Conservation (phyloP, 2,888 invertebrate genomes). For the Trachelus troglodyta region DNA sequence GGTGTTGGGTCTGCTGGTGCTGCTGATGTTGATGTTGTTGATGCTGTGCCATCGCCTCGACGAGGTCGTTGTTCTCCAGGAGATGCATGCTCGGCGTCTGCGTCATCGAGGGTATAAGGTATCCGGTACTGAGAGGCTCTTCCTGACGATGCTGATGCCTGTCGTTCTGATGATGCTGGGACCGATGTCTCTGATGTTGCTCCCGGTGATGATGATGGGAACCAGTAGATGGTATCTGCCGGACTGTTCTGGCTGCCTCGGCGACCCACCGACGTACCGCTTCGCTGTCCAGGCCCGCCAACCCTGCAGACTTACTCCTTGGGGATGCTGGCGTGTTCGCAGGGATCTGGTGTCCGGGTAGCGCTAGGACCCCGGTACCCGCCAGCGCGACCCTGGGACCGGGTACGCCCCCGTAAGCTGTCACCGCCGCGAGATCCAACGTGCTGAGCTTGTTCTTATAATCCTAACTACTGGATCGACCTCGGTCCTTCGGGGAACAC, state of each 20-base stretch:
- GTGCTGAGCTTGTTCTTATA: constrained; percentile 28
- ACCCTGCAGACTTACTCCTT: constrained; percentile 66
- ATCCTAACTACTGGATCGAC: background rate
- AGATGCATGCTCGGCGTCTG: constrained; percentile 64
- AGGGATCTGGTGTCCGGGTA: constrained; percentile 55
- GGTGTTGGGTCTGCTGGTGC: constrained; percentile 36
- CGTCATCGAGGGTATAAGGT: constrained; percentile 59
- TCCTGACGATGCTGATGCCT: constrained; percentile 36
- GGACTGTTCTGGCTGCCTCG: constrained; percentile 71
- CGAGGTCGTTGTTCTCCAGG: constrained; percentile 60
- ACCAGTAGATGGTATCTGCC: constrained; percentile 56
- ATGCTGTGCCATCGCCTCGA: constrained; percentile 56
- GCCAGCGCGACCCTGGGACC: constrained; percentile 62
- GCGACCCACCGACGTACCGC: constrained; percentile 72
- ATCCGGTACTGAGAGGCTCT: constrained; percentile 34
- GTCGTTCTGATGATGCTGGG: constrained; percentile 4
- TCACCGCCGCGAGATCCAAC: constrained; percentile 60
- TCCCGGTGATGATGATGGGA: constrained; percentile 50
- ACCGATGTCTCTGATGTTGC: constrained; percentile 16
- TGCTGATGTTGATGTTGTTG: constrained; percentile 35
- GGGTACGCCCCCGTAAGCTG: constrained; percentile 54
- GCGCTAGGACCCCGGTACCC: constrained; percentile 62
- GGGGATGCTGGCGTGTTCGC: constrained; percentile 60
- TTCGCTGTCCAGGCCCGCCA: constrained; percentile 73
- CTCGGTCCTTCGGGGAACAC: background rate